Evolutionary conservation across 2,797 vertebrate species (phyloP).

Genomic region (Leontopithecus rosalia): DNA sequence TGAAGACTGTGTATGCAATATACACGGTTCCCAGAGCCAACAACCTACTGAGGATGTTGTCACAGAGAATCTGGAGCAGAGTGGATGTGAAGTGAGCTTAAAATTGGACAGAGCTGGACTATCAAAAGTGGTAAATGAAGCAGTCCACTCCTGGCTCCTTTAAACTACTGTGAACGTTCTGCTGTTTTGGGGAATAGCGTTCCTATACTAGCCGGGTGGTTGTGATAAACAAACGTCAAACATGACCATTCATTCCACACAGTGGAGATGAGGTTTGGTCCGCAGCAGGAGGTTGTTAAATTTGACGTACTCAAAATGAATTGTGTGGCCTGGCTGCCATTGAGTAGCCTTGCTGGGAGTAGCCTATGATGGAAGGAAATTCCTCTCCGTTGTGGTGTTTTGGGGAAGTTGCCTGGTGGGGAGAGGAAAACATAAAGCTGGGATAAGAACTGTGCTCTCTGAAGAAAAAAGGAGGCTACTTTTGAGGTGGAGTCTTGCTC

Average conservation of each 20-base stretch:
- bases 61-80: not conserved
- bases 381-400: not conserved
- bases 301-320: not conserved
- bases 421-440: not conserved
- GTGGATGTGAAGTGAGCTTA: not conserved
- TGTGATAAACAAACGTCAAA: conserved; percentile 16
- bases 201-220: not conserved
- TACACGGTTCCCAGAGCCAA: not conserved
- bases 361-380: not conserved
- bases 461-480: not conserved
- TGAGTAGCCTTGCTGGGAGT: not conserved
- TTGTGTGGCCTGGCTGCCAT: not conserved
- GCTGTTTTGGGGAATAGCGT: not conserved
- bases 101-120: not conserved
- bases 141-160: not conserved
- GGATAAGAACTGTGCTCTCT: not conserved
- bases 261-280: conserved; percentile 5
- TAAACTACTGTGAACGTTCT: not conserved
- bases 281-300: conserved; percentile 3
- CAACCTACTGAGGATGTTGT: not conserved
- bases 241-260: not conserved
- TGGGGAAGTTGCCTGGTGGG: not conserved
- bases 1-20: not conserved
- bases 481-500: not conserved
- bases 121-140: not conserved